Percentiles rank a stretch among this genome's conserved stretches.
Conservation (phyloP, 2,797 vertebrate genomes). For the Clarias laeviceps region DNA sequence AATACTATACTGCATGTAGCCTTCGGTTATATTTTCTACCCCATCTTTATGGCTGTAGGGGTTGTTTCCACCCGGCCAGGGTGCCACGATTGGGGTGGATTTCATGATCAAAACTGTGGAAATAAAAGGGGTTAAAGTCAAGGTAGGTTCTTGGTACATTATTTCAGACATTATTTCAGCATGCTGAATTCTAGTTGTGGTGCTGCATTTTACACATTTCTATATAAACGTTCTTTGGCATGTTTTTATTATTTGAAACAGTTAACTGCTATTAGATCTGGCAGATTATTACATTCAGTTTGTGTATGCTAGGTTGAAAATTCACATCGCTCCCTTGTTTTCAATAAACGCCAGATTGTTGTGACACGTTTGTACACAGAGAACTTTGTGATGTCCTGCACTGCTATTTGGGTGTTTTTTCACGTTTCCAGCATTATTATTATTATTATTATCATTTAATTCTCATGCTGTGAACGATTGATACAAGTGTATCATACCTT, state of each 20-base stretch:
- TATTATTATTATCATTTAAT: not conserved
- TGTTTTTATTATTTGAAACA: not conserved
- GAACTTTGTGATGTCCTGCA: not conserved
- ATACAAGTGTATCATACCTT: not conserved
- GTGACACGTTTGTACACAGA: not conserved
- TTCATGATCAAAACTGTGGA: conserved; percentile 99
- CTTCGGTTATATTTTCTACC: not conserved
- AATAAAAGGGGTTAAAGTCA: conserved; percentile 98
- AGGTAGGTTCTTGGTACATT: conserved; percentile 62
- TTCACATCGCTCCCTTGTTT: no score
- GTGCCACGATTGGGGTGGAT: conserved; percentile 98
- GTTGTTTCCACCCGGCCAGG: conserved; percentile 98
- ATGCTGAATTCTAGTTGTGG: not conserved
- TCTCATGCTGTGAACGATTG: not conserved
- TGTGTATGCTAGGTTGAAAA: not conserved
- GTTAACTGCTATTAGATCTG: not conserved
- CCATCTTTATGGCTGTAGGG: conserved; percentile 74
- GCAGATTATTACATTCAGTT: not conserved
- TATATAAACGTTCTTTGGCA: not conserved
- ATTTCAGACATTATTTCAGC: not conserved
- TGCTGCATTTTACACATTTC: not conserved
- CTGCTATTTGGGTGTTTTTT: not conserved
- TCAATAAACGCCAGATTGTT: not conserved
- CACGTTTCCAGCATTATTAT: not conserved
- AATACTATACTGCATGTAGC: not conserved